phyloP scores from a whole-genome alignment of 1,140 invertebrate genomes.

The Brachionus plicatilis region DNA sequence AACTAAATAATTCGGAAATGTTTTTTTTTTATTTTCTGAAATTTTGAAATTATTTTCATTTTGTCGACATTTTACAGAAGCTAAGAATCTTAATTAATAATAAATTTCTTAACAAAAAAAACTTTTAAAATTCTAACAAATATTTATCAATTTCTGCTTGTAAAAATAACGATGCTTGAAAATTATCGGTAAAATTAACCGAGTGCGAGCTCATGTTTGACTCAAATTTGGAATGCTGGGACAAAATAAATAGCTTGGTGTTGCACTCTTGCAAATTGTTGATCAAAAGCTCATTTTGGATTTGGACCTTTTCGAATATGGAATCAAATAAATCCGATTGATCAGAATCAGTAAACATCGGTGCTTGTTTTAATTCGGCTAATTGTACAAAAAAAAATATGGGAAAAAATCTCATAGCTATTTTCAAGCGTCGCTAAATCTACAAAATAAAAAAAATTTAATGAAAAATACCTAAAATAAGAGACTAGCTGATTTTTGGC shows the following conservation, averaged over 20 bases:
- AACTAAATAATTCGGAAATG: too few relatives aligned
- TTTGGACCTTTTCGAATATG: slow-evolving; percentile 5
- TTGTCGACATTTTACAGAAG: not conserved
- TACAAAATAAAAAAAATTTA: not conserved
- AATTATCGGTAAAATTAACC: not conserved
- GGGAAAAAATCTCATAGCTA: not conserved
- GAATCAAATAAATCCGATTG: not conserved
- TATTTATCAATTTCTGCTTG: not conserved
- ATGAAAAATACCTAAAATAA: slow-evolving; percentile 5
- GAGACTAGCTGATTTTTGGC: not conserved
- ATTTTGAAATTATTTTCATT: too few relatives aligned
- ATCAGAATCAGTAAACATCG: not conserved
- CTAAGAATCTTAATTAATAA: not conserved
- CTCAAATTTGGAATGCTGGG: not conserved
- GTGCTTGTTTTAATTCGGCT: not conserved
- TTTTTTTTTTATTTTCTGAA: too few relatives aligned
- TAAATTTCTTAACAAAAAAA: not conserved
- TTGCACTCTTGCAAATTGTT: not conserved
- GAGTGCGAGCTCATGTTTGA: not conserved
- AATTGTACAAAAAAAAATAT: not conserved
- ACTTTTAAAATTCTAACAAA: not conserved
- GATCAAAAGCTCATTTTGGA: not conserved
- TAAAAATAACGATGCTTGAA: slow-evolving; percentile 2
- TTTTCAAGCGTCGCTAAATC: not conserved
- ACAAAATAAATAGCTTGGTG: not conserved